Evolutionary conservation across 1,140 invertebrate species (phyloP).

Genomic region (Neotoxoptera formosana): DNA sequence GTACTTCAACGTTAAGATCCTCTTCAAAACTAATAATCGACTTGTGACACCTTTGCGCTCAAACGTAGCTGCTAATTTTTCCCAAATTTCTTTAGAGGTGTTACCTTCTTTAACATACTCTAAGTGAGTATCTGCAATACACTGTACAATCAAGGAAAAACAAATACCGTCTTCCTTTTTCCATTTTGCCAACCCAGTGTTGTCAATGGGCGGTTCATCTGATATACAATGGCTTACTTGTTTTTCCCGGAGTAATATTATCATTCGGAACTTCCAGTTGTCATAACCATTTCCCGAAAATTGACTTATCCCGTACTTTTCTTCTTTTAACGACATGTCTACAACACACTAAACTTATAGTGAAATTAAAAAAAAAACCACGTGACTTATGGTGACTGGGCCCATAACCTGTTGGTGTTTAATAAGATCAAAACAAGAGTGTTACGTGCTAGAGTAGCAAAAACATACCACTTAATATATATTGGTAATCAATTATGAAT

Average conservation of each 20-base stretch:
- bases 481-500: too few species aligned
- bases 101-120: neutral
- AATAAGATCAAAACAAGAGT: too few species aligned
- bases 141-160: neutral
- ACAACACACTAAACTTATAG: too few species aligned
- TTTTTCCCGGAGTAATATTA: neutral
- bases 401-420: neutral
- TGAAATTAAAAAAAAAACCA: too few species aligned
- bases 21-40: neutral
- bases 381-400: too few species aligned
- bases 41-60: neutral
- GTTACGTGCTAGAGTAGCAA: too few species aligned
- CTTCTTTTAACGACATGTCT: neutral
- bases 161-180: too few species aligned
- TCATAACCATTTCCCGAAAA: neutral
- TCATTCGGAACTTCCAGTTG: neutral
- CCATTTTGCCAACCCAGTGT: neutral
- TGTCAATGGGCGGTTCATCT: neutral
- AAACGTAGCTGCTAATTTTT: neutral
- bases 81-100: neutral
- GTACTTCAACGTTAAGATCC: neutral
- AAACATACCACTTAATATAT: too few species aligned
- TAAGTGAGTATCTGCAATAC: neutral
- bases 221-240: neutral
- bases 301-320: neutral